These are phyloP conservation scores for Syritta pipiens DNA, from an alignment of 2,888 invertebrate genomes.

Conservation along the genomic window DNA sequence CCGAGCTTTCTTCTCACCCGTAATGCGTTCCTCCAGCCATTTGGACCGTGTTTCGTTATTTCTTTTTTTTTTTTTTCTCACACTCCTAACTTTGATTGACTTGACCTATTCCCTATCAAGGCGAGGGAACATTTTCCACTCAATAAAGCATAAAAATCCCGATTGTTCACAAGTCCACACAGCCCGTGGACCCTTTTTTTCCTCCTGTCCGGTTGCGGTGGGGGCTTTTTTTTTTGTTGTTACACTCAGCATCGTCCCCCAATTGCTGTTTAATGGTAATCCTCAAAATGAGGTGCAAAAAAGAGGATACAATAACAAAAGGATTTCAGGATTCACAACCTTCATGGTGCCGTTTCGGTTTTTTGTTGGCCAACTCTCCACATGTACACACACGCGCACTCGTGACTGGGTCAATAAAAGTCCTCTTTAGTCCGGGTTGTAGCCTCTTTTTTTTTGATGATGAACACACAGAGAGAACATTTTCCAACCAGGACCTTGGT, in stretches of 20 bases:
- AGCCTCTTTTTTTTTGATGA: constrained; percentile 50
- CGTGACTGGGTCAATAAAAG: constrained; percentile 67
- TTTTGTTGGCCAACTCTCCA: not conserved
- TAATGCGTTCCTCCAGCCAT: not conserved
- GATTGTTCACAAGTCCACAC: constrained; percentile 33
- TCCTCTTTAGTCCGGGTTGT: constrained; percentile 37
- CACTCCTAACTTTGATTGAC: constrained; percentile 35
- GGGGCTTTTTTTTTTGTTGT: constrained; percentile 24
- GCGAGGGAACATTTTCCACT: constrained; percentile 44
- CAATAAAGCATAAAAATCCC: constrained; percentile 57
- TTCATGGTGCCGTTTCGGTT: constrained; percentile 35
- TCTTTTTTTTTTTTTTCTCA: no score
- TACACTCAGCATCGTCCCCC: not conserved
- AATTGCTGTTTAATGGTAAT: constrained; percentile 64
- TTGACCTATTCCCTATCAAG: constrained; percentile 32
- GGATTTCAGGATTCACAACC: constrained; percentile 42
- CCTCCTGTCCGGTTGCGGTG: no score
- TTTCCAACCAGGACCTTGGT: no score
- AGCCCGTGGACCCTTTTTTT: constrained; percentile 33
- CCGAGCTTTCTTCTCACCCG: not conserved
- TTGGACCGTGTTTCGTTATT: no score
- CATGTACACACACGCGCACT: no score
- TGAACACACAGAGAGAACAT: no score
- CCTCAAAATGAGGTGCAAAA: constrained; percentile 64
- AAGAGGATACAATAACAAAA: constrained; percentile 54